Evolutionary conservation across 2,888 invertebrate species (phyloP).

Genomic region (Zaprionus obscuricornis): DNA sequence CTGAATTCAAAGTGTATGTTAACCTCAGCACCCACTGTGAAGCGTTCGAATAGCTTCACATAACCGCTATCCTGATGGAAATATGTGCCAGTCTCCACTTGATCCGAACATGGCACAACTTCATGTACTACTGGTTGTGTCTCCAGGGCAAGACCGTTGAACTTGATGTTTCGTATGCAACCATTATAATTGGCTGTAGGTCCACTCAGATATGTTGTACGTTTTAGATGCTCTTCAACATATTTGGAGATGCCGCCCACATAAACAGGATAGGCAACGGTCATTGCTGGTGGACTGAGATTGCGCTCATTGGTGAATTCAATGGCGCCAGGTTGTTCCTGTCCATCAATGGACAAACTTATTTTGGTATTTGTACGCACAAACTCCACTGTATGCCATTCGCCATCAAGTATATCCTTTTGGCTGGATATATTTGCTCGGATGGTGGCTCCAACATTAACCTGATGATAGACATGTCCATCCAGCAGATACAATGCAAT

Average conservation of each 20-base stretch:
- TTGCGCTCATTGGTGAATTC: conserved; percentile 85
- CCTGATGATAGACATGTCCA: conserved; percentile 89
- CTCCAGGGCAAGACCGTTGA: conserved; percentile 88
- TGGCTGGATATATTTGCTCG: conserved; percentile 86
- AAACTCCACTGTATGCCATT: conserved; percentile 91
- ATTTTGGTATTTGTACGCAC: conserved; percentile 87
- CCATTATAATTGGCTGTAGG: conserved; percentile 89
- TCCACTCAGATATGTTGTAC: conserved; percentile 72
- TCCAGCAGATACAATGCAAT: conserved; percentile 90
- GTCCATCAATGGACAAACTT: conserved; percentile 80
- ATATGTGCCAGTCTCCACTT: conserved; percentile 92
- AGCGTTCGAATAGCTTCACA: conserved; percentile 88
- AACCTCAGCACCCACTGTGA: conserved; percentile 90
- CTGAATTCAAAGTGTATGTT: conserved; percentile 93
- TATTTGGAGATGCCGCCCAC: conserved; percentile 89
- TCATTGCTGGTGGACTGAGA: conserved; percentile 85
- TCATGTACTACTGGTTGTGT: conserved; percentile 86
- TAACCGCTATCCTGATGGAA: conserved; percentile 92
- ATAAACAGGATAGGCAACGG: conserved; percentile 89
- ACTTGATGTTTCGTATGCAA: conserved; percentile 90
- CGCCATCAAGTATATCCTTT: conserved; percentile 87
- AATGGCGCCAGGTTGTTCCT: conserved; percentile 55
- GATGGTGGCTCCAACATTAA: conserved; percentile 87
- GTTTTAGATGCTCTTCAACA: conserved; percentile 84
- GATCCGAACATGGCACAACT: conserved; percentile 91